phyloP scores from a whole-genome alignment of 2,888 invertebrate species.

The Cartodere bifasciata region DNA sequence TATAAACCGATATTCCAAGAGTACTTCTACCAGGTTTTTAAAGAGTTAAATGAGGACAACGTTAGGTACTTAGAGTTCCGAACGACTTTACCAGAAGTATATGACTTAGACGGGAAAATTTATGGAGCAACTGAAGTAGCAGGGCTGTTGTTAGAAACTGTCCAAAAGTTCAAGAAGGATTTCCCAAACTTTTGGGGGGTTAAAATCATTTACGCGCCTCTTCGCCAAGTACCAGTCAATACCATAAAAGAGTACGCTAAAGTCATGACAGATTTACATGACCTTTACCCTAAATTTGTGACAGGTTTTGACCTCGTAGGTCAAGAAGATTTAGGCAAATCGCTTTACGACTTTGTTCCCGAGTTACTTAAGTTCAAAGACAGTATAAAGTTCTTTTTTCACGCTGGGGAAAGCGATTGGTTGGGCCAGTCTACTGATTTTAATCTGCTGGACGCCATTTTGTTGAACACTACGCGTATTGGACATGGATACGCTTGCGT shows the following conservation, averaged over 20 bases:
- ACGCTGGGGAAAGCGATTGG: constrained; percentile 64
- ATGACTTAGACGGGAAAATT: constrained; percentile 45
- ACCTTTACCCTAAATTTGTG: constrained; percentile 43
- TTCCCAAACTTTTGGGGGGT: constrained; percentile 46
- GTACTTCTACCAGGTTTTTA: constrained; percentile 41
- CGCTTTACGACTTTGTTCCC: constrained; percentile 47
- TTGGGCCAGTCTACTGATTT: constrained; percentile 51
- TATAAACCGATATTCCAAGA: constrained; percentile 44
- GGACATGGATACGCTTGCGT: constrained; percentile 64
- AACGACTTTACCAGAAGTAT: constrained; percentile 38
- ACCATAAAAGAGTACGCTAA: constrained; percentile 27
- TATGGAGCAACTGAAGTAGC: too few species aligned
- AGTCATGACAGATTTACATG: constrained; percentile 5
- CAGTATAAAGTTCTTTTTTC: constrained; percentile 27
- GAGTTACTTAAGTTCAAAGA: constrained; percentile 16
- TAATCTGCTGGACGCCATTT: constrained; percentile 63
- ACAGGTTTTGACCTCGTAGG: constrained; percentile 75
- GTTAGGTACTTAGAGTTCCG: constrained; percentile 49
- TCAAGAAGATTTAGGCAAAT: constrained; percentile 59
- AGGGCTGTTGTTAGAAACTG: constrained; percentile 38
- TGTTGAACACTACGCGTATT: constrained; percentile 59
- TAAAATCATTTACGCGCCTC: constrained; percentile 49
- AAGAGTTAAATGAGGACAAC: constrained; percentile 48
- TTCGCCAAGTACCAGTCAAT: constrained; percentile 27
- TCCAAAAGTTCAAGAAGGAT: constrained; percentile 38